Conservation (phyloP, 92 coral and sea anemone species). For the Epizoanthus illoricatus region DNA sequence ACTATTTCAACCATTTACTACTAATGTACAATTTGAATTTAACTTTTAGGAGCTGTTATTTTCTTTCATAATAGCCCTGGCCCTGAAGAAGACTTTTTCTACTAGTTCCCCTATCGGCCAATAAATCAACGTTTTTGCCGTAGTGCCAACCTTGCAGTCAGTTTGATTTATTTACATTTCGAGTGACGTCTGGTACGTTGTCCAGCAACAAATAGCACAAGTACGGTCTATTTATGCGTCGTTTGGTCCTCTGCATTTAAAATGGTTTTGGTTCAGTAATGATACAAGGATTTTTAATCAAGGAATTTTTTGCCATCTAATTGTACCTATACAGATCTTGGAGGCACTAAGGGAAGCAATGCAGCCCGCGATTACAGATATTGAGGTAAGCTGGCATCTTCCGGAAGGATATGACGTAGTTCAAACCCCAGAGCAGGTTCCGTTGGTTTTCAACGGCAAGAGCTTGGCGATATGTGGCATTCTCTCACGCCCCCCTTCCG, state of each 20-base stretch:
- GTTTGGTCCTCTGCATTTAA: neutral
- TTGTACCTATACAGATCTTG: conserved; percentile 59
- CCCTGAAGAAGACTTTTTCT: too few species aligned
- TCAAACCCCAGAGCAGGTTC: conserved; percentile 73
- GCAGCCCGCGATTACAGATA: conserved; percentile 87
- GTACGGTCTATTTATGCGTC: neutral
- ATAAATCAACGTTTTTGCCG: too few species aligned
- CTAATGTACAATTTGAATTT: too few species aligned
- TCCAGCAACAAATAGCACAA: too few species aligned
- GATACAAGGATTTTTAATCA: neutral
- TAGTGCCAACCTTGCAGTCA: too few species aligned
- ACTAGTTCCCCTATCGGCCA: too few species aligned
- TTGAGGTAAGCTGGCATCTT: conserved; percentile 95
- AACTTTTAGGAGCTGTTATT: too few species aligned
- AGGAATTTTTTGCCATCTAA: neutral
- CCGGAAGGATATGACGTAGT: conserved; percentile 86
- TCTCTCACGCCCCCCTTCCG: conserved; percentile 72
- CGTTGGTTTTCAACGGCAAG: conserved; percentile 65
- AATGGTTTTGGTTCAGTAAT: neutral
- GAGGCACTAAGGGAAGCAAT: conserved; percentile 72
- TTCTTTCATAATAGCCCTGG: too few species aligned
- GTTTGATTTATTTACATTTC: too few species aligned
- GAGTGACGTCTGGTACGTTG: too few species aligned
- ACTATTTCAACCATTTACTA: too few species aligned
- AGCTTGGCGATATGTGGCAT: conserved; percentile 82